Percentiles rank a stretch among this genome's conserved stretches.
Evolutionary conservation across 2,888 invertebrate genomes (phyloP).

Genomic region (Phortica magna): DNA sequence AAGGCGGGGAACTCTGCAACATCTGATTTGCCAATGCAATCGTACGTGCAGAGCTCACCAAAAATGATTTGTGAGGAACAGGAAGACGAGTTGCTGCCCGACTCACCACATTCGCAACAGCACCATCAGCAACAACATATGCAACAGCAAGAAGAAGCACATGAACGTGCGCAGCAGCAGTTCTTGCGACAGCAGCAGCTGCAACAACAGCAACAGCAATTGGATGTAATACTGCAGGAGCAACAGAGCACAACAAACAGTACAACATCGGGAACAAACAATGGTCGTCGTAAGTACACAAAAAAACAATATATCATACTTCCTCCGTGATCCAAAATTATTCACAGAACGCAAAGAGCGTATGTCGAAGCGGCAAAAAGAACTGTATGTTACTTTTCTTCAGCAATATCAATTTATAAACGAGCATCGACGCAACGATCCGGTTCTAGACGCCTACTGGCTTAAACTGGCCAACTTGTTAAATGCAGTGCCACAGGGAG

Average conservation of each 20-base stretch:
- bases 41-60: conserved; percentile 61
- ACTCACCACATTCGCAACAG: conserved; percentile 63
- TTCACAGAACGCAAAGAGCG: conserved; percentile 72
- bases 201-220: conserved; percentile 68
- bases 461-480: conserved; percentile 71
- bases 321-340: neutral
- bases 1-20: conserved; percentile 58
- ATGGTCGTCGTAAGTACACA: conserved; percentile 66
- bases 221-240: conserved; percentile 65
- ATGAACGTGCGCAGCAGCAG: conserved; percentile 67
- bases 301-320: neutral
- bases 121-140: conserved; percentile 48
- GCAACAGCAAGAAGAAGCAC: conserved; percentile 56
- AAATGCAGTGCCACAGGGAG: conserved; percentile 73
- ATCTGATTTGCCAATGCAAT: conserved; percentile 58
- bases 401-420: conserved; percentile 73
- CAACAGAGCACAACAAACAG: conserved; percentile 47
- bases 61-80: conserved; percentile 68
- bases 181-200: conserved; percentile 71
- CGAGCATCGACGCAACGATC: conserved; percentile 72
- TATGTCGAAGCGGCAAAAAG: conserved; percentile 74
- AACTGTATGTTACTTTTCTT: conserved; percentile 72
- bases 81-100: conserved; percentile 60
- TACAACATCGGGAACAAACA: conserved; percentile 65
- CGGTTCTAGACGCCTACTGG: conserved; percentile 72